Conservation (phyloP, 2,113 vertebrate species). For the Tupaia tana region DNA sequence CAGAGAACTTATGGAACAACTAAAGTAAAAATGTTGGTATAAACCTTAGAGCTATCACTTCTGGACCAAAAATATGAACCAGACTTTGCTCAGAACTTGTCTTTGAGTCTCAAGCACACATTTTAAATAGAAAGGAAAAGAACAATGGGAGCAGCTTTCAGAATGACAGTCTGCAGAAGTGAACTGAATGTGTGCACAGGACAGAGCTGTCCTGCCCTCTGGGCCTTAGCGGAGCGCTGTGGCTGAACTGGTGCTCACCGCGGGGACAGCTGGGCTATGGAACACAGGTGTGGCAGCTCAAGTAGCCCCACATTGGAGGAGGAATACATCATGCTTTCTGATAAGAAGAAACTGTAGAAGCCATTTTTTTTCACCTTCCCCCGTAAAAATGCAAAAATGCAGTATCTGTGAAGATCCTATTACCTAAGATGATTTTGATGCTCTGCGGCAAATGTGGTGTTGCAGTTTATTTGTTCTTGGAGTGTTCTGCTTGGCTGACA, state of each 20-base stretch:
- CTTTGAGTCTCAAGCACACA: too few relatives aligned
- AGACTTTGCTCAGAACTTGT: slow-evolving; percentile 80
- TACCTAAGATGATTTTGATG: slow-evolving; percentile 88
- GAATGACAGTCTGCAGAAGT: slow-evolving; percentile 87
- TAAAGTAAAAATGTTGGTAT: neutral
- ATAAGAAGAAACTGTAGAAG: slow-evolving; percentile 78
- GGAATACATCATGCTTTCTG: slow-evolving; percentile 82
- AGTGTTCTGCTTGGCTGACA: slow-evolving; percentile 88
- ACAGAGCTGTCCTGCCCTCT: slow-evolving; percentile 74
- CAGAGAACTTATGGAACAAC: neutral
- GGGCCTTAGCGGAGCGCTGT: slow-evolving; percentile 79
- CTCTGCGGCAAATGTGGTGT: slow-evolving; percentile 85
- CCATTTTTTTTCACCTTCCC: slow-evolving; percentile 54
- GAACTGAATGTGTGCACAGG: slow-evolving; percentile 81
- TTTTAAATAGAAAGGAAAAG: slow-evolving; percentile 82
- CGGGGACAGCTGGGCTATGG: slow-evolving; percentile 82
- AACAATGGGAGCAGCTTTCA: slow-evolving; percentile 86
- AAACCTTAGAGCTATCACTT: neutral
- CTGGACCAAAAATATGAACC: neutral
- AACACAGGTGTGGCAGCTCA: slow-evolving; percentile 81
- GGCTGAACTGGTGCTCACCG: slow-evolving; percentile 79
- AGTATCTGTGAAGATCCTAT: slow-evolving; percentile 90
- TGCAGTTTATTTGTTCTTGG: slow-evolving; percentile 89
- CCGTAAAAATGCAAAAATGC: slow-evolving; percentile 87
- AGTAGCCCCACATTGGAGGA: slow-evolving; percentile 78